These are phyloP conservation scores for Eupithecia abbreviata DNA, from an alignment of 2,888 invertebrate species.

Conservation along the genomic window DNA sequence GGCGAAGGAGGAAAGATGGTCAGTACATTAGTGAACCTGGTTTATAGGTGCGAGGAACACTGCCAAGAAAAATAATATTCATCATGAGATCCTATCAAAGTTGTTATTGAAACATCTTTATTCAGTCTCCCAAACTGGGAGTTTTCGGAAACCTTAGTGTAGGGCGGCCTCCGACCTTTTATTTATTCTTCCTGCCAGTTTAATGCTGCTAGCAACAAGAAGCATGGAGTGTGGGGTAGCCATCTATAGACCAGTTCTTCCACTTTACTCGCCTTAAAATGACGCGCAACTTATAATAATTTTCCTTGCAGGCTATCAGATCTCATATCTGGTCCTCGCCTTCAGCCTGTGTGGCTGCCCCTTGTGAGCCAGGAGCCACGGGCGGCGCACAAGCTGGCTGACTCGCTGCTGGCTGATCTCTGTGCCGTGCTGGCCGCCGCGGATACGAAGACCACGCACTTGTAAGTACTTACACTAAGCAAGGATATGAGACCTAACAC, in stretches of 20 bases:
- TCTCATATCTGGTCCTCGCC: slow-evolving; percentile 86
- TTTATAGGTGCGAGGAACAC: slow-evolving; percentile 91
- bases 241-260: not conserved
- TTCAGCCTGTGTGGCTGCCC: slow-evolving; percentile 88
- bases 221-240: not conserved
- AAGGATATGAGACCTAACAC: not conserved
- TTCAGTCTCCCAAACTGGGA: not conserved
- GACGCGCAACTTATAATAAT: not conserved
- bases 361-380: slow-evolving; percentile 71
- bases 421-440: slow-evolving; percentile 87
- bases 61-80: not conserved
- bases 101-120: not conserved
- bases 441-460: slow-evolving; percentile 94
- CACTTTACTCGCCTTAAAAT: not conserved
- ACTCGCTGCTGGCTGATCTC: slow-evolving; percentile 72
- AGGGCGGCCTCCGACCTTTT: not conserved
- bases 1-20: slow-evolving; percentile 76
- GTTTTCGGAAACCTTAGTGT: no score
- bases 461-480: slow-evolving; percentile 86
- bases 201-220: not conserved
- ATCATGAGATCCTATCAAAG: not conserved
- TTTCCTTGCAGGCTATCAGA: slow-evolving; percentile 82
- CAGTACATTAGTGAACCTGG: slow-evolving; percentile 41
- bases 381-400: slow-evolving; percentile 61
- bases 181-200: not conserved